Evolutionary conservation across 1,140 invertebrate species (phyloP).

Genomic region (Scaptodrosophila lebanonensis): DNA sequence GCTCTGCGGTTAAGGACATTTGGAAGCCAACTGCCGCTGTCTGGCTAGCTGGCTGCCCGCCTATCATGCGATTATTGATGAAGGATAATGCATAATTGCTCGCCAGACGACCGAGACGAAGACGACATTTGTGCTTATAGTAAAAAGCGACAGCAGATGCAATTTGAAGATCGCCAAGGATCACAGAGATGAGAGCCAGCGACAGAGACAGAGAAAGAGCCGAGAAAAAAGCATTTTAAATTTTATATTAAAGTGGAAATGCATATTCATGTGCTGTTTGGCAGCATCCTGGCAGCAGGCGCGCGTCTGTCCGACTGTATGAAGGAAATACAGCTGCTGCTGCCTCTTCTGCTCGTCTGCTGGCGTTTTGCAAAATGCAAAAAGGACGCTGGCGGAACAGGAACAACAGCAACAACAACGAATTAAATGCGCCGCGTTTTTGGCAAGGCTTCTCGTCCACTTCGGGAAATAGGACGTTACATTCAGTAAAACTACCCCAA

Average conservation of each 20-base stretch:
- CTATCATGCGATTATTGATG: conserved; percentile 13
- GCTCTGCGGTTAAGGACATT: conserved; percentile 10
- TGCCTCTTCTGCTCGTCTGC: conserved; percentile 25
- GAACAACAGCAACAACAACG: conserved; percentile 36
- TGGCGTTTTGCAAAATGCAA: conserved; percentile 13
- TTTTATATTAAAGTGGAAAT: conserved; percentile 75
- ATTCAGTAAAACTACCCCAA: conserved; percentile 34
- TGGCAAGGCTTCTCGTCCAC: neutral
- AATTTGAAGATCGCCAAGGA: conserved; percentile 68
- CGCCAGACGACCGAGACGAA: conserved; percentile 3
- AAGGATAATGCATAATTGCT: conserved; percentile 63
- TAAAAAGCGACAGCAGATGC: conserved; percentile 59
- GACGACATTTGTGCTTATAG: conserved; percentile 25
- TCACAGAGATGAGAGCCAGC: conserved; percentile 22
- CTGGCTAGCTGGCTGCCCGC: conserved; percentile 19
- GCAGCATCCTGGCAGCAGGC: conserved; percentile 71
- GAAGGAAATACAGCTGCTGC: conserved; percentile 67
- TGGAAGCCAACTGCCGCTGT: conserved; percentile 42
- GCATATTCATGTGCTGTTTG: conserved; percentile 52
- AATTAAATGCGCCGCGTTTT: conserved; percentile 6
- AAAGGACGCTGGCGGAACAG: conserved; percentile 58
- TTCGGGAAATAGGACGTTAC: conserved; percentile 39
- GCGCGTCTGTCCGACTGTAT: conserved; percentile 41
- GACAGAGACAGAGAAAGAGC: conserved; percentile 1
- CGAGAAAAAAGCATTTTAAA: conserved; percentile 73